Conservation (phyloP, 53 echinoderm and acorn worm species). For the Astropecten irregularis region DNA sequence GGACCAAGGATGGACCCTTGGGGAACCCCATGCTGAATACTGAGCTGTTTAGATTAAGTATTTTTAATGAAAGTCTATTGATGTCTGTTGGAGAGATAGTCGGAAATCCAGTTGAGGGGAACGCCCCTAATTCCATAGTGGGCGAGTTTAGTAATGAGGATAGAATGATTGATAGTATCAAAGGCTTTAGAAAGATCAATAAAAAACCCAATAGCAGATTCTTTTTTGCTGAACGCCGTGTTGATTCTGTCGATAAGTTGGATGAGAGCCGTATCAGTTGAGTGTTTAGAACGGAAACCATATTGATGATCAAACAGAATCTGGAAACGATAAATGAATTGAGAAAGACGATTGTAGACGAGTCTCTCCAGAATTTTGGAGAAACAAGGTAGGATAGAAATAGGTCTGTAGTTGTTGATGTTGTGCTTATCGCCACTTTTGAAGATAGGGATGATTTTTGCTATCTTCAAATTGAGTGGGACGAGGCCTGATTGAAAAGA, state of each 20-base stretch:
- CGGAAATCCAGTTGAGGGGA: neutral
- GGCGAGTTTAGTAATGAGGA: neutral
- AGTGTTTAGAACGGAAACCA: neutral
- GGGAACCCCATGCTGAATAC: neutral
- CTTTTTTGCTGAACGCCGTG: neutral
- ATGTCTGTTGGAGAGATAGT: neutral
- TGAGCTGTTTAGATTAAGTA: neutral
- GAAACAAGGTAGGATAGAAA: slow-evolving; percentile 41
- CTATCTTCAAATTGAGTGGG: neutral
- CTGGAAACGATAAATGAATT: neutral
- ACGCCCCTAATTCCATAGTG: neutral
- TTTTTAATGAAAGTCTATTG: neutral
- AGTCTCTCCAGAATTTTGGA: slow-evolving; percentile 42
- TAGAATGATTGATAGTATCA: neutral
- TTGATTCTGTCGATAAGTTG: neutral
- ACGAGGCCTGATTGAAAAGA: neutral
- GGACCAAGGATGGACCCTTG: neutral
- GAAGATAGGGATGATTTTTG: neutral
- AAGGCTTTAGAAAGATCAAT: neutral
- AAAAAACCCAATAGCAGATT: neutral
- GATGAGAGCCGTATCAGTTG: slow-evolving; percentile 7
- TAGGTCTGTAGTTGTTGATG: slow-evolving; percentile 11
- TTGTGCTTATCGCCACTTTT: slow-evolving; percentile 13
- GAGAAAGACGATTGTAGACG: neutral
- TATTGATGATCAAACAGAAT: slow-evolving; percentile 18